A percentile compares a stretch with the other conserved stretches of the same genome.
Evolutionary conservation across 2,797 vertebrate species (phyloP).

Genomic region (Manis crassicaudata): DNA sequence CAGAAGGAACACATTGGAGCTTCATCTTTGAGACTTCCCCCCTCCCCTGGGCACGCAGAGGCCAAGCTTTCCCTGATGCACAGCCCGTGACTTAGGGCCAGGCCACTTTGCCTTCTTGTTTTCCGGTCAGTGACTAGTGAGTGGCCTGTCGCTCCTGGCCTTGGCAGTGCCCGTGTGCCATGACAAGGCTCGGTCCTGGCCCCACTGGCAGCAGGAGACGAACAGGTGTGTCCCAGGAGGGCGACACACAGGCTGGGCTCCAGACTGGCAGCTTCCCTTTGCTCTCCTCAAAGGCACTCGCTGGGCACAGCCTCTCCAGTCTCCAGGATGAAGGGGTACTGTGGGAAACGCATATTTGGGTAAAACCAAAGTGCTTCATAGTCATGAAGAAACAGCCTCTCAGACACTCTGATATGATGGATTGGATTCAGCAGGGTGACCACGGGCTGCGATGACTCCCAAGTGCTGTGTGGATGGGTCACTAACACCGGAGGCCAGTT

Average conservation of each 20-base stretch:
- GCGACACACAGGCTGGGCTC: fast-evolving
- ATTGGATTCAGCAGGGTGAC: not conserved
- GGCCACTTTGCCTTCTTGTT: not conserved
- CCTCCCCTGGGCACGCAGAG: fast-evolving
- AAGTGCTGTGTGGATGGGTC: fast-evolving
- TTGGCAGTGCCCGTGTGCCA: not conserved
- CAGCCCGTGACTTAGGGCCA: too few species aligned
- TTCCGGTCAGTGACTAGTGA: not conserved
- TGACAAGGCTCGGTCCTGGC: not conserved
- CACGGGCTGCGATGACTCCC: fast-evolving
- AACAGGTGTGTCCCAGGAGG: not conserved
- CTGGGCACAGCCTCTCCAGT: not conserved
- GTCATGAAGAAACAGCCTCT: fast-evolving
- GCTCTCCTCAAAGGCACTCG: not conserved
- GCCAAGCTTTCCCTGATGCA: fast-evolving
- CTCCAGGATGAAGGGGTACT: not conserved
- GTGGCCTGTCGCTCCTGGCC: not conserved
- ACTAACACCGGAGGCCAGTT: not conserved
- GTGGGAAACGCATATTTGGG: not conserved
- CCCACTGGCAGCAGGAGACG: not conserved
- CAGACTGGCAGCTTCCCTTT: not conserved
- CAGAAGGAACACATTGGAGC: not conserved
- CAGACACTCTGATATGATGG: fast-evolving
- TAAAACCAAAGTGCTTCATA: not conserved
- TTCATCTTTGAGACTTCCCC: not conserved